These are phyloP conservation scores for Zaprionus ornatus DNA, from an alignment of 1,140 invertebrate species.

Conservation along the genomic window DNA sequence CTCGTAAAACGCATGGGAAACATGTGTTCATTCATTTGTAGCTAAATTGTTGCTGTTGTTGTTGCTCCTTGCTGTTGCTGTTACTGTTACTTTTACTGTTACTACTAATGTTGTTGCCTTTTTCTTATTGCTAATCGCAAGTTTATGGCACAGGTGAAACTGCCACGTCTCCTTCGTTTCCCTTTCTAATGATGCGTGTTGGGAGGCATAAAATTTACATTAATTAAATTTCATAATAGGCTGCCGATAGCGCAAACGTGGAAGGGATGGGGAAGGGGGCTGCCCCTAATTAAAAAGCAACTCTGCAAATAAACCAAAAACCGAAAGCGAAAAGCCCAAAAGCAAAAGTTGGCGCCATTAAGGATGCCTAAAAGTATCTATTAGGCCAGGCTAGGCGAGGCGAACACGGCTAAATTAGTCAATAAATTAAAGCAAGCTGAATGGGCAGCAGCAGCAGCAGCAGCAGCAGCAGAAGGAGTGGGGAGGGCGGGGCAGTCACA, in stretches of 20 bases:
- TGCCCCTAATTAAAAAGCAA: conserved; percentile 5
- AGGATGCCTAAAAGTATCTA: conserved; percentile 66
- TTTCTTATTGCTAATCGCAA: conserved; percentile 50
- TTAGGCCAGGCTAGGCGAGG: conserved; percentile 34
- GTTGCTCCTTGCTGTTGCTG: conserved; percentile 5
- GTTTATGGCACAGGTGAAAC: conserved; percentile 46
- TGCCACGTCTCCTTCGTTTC: not conserved
- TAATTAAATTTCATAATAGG: conserved; percentile 64
- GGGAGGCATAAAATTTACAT: conserved; percentile 59
- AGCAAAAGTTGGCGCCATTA: conserved; percentile 56
- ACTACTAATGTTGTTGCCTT: not conserved
- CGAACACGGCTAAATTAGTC: conserved; percentile 63
- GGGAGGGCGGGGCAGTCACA: not conserved
- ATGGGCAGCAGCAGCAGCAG: not conserved
- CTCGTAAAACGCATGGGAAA: conserved; percentile 37
- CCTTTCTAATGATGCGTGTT: conserved; percentile 33
- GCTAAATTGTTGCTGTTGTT: conserved; percentile 33
- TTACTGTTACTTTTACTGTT: not conserved
- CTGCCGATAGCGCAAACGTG: conserved; percentile 11
- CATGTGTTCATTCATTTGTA: conserved; percentile 71
- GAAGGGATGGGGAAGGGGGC: too few species aligned
- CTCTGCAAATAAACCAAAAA: conserved; percentile 3
- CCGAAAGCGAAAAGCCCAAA: not conserved
- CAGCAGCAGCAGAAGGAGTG: too few species aligned
- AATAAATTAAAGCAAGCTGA: conserved; percentile 69